Percentiles rank a stretch among this genome's conserved stretches.
Evolutionary conservation across 2,888 invertebrate species (phyloP).

Genomic region (Drosophila conformis): DNA sequence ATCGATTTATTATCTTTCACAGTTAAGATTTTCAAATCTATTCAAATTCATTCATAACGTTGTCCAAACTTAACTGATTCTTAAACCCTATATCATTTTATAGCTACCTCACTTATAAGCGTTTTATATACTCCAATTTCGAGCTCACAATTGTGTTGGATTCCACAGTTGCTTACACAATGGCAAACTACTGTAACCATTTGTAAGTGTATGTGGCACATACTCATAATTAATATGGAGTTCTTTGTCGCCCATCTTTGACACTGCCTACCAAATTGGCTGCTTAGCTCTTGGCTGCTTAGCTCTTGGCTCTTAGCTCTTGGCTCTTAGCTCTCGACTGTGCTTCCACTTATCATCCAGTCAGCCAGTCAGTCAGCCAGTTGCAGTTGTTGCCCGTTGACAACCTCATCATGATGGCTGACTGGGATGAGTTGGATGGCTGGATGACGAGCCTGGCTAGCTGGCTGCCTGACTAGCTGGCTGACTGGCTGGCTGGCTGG

Average conservation of each 20-base stretch:
- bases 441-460: constrained; percentile 2
- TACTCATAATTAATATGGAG: constrained; percentile 61
- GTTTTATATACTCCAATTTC: background rate
- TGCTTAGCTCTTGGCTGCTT: constrained; percentile 27
- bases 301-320: background rate
- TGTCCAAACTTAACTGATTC: too few species aligned
- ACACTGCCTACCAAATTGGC: constrained; percentile 60
- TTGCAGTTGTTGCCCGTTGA: constrained; percentile 49
- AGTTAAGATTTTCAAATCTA: too few species aligned
- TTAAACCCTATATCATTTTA: too few species aligned
- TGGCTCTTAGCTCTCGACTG: background rate
- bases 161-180: background rate
- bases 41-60: too few species aligned
- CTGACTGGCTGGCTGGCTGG: constrained; percentile 9
- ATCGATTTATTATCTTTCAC: too few species aligned
- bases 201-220: constrained; percentile 6
- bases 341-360: constrained; percentile 22
- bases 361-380: constrained; percentile 11
- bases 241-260: constrained; percentile 50
- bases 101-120: background rate
- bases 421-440: constrained; percentile 12
- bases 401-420: constrained; percentile 70
- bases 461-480: constrained; percentile 29
- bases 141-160: rapidly evolving
- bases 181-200: background rate